phyloP scores from a whole-genome alignment of 2,888 invertebrate genomes.

The Cylloceria caligata region DNA sequence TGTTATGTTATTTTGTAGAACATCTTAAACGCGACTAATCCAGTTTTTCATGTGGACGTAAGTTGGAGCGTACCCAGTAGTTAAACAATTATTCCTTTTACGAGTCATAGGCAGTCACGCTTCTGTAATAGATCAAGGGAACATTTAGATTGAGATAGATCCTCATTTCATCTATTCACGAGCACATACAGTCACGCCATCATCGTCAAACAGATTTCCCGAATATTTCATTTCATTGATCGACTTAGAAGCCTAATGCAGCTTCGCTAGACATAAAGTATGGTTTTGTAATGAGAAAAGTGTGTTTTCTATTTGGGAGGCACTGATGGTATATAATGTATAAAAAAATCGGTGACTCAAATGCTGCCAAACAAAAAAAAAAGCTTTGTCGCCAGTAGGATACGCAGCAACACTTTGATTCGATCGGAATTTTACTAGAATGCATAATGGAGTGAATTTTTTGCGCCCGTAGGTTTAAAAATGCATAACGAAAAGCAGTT shows the following conservation, averaged over 20 bases:
- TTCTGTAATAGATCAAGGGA: slow-evolving; percentile 65
- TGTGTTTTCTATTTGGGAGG: slow-evolving; percentile 24
- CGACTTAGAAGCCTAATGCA: slow-evolving; percentile 72
- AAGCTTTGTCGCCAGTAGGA: slow-evolving; percentile 59
- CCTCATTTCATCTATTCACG: slow-evolving; percentile 30
- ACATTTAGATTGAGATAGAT: slow-evolving; percentile 45
- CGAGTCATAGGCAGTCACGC: slow-evolving; percentile 76
- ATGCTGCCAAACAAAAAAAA: slow-evolving; percentile 16
- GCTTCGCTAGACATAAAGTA: slow-evolving; percentile 76
- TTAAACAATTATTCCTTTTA: slow-evolving; percentile 72
- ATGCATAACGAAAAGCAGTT: neutral
- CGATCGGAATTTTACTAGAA: slow-evolving; percentile 35
- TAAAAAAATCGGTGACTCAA: slow-evolving; percentile 26
- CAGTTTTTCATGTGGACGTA: slow-evolving; percentile 85
- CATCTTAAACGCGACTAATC: slow-evolving; percentile 85
- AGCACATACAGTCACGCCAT: slow-evolving; percentile 14
- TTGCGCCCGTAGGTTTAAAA: slow-evolving; percentile 44
- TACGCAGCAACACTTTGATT: slow-evolving; percentile 55
- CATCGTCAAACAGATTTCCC: neutral
- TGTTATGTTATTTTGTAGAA: slow-evolving; percentile 84
- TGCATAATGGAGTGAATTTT: slow-evolving; percentile 48
- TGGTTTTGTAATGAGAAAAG: slow-evolving; percentile 67
- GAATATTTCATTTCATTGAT: slow-evolving; percentile 19
- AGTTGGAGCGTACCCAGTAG: slow-evolving; percentile 83
- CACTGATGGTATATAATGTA: slow-evolving; percentile 33